phyloP scores from a whole-genome alignment of 2,113 vertebrate genomes.

The Hydrolagus affinis region DNA sequence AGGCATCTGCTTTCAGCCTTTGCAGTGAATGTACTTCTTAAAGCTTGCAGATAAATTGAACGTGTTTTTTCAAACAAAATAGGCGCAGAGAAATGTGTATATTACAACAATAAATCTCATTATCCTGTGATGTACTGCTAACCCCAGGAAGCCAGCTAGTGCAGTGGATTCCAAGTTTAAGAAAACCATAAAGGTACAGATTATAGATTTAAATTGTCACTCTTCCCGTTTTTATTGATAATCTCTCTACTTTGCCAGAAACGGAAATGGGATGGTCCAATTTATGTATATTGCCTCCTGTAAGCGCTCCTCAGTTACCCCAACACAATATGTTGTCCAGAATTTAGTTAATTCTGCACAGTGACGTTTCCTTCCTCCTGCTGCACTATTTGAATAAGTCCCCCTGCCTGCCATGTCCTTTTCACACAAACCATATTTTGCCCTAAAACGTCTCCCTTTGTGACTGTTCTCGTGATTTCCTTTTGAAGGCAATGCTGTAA shows the following conservation, averaged over 20 bases:
- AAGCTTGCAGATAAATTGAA: background rate
- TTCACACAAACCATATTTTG: no score
- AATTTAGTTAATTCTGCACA: no score
- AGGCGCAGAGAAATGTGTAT: background rate
- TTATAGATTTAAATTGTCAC: background rate
- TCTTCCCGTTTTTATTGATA: background rate
- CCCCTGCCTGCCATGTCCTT: no score
- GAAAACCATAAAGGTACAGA: background rate
- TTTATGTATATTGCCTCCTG: background rate
- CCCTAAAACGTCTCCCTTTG: no score
- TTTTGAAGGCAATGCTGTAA: no score
- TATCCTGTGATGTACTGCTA: background rate
- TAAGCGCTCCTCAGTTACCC: no score
- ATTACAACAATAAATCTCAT: background rate
- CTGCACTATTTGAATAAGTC: no score
- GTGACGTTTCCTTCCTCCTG: no score
- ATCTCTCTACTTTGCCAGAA: background rate
- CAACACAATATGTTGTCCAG: no score
- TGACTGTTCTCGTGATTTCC: no score
- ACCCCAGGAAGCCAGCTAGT: background rate
- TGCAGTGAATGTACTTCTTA: background rate
- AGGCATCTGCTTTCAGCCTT: background rate
- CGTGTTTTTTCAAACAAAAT: background rate
- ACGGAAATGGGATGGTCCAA: background rate
- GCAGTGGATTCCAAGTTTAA: background rate